Evolutionary conservation across 1,140 invertebrate species (phyloP).

Genomic region (Drosophila mauritiana): DNA sequence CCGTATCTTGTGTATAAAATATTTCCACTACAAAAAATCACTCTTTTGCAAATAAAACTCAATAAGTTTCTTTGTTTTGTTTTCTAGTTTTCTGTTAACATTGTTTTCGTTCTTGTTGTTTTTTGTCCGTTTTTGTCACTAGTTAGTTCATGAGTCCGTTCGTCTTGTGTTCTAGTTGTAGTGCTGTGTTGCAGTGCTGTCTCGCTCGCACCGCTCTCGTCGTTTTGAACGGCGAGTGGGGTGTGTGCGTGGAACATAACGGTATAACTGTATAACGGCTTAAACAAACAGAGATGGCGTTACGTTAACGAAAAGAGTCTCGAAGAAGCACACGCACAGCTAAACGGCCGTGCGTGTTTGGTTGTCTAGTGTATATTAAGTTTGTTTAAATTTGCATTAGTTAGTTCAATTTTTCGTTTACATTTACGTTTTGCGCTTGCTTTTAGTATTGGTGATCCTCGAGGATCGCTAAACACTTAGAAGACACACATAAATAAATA

Average conservation of each 20-base stretch:
- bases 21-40: conserved; percentile 82
- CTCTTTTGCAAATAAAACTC: conserved; percentile 82
- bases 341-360: conserved; percentile 7
- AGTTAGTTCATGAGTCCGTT: conserved; percentile 24
- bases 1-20: conserved; percentile 74
- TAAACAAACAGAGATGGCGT: conserved; percentile 20
- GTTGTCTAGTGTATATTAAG: conserved; percentile 5
- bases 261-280: conserved; percentile 13
- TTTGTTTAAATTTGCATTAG: conserved; percentile 21
- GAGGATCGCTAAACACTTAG: conserved; percentile 49
- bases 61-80: conserved; percentile 62
- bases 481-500: conserved; percentile 58
- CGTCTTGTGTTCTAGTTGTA: conserved; percentile 15
- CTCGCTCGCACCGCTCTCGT: conserved; percentile 11
- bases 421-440: conserved; percentile 20
- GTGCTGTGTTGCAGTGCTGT: conserved; percentile 22
- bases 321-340: conserved; percentile 40
- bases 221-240: conserved; percentile 29
- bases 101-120: conserved; percentile 49
- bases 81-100: conserved; percentile 66
- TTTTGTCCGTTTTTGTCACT: conserved; percentile 21
- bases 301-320: conserved; percentile 28
- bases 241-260: conserved; percentile 15
- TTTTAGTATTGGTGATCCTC: conserved; percentile 37
- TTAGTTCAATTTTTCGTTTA: conserved; percentile 32